Evolutionary conservation across 1,140 invertebrate genomes (phyloP).

Genomic region (Drosophila sp.): DNA sequence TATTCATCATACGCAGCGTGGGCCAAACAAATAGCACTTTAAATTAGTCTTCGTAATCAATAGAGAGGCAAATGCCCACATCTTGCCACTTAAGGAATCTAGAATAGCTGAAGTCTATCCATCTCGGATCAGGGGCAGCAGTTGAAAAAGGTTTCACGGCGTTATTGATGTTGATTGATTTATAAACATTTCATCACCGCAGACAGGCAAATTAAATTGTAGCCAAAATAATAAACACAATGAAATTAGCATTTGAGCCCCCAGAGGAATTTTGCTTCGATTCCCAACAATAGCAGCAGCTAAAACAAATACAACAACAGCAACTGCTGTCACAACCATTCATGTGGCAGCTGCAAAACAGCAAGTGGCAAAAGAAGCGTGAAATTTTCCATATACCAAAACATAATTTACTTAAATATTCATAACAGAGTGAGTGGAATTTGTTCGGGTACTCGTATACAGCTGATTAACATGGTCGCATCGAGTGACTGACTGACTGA

Average conservation of each 20-base stretch:
- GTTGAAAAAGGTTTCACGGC: constrained; percentile 44
- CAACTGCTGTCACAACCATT: constrained; percentile 67
- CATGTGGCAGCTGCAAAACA: constrained; percentile 28
- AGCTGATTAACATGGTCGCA: constrained; percentile 63
- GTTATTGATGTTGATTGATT: constrained; percentile 83
- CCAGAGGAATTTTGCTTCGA: constrained; percentile 24
- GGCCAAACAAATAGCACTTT: constrained; percentile 22
- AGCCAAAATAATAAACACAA: constrained; percentile 81
- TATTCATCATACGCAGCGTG: constrained; percentile 52
- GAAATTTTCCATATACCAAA: constrained; percentile 57
- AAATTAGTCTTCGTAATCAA: constrained; percentile 17
- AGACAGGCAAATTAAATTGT: constrained; percentile 73
- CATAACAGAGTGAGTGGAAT: constrained; percentile 66
- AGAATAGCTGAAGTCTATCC: constrained; percentile 50
- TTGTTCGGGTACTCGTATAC: constrained; percentile 44
- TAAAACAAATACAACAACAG: constrained; percentile 14
- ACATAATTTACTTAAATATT: constrained; percentile 77
- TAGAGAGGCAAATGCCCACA: neutral
- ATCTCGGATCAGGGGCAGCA: constrained; percentile 53
- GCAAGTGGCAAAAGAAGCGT: constrained; percentile 19
- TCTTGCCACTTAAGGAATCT: constrained; percentile 25
- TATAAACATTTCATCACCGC: constrained; percentile 70
- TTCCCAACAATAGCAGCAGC: constrained; percentile 35
- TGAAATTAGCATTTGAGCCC: constrained; percentile 69
- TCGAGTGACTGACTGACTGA: constrained; percentile 5